These are phyloP conservation scores for Drosophila ananassae DNA, from an alignment of 1,140 invertebrate genomes.

Conservation along the genomic window DNA sequence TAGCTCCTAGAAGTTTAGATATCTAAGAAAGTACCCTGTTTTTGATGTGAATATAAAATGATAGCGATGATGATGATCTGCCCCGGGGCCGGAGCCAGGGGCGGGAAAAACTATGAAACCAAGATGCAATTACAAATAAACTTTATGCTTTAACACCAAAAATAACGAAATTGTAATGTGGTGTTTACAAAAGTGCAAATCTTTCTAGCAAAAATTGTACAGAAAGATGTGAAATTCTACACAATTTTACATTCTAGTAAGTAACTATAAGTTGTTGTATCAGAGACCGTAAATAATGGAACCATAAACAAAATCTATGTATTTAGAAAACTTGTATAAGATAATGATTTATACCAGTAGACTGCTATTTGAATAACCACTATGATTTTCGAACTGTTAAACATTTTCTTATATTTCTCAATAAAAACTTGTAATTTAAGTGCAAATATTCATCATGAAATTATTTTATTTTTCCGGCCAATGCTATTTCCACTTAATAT, in stretches of 20 bases:
- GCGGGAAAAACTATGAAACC: constrained; percentile 46
- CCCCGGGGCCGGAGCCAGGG: constrained; percentile 24
- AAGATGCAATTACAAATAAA: constrained; percentile 66
- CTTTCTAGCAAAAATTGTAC: constrained; percentile 1
- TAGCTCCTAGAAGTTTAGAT: constrained; percentile 51
- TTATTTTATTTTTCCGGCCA: neutral
- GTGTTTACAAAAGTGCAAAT: constrained; percentile 32
- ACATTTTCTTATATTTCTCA: constrained; percentile 3
- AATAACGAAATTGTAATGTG: constrained; percentile 11
- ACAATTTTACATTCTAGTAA: constrained; percentile 6
- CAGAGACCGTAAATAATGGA: constrained; percentile 3
- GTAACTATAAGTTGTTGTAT: constrained; percentile 3
- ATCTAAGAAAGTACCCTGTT: constrained; percentile 60
- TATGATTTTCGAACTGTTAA: constrained; percentile 4
- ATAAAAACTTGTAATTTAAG: constrained; percentile 6
- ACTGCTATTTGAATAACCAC: constrained; percentile 7
- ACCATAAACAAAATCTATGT: neutral
- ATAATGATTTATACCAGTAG: constrained; percentile 3
- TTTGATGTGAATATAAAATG: constrained; percentile 63
- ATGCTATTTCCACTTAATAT: too few relatives aligned
- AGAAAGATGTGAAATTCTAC: neutral
- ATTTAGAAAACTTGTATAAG: constrained; percentile 3
- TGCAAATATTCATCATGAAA: neutral
- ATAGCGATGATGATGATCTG: constrained; percentile 4
- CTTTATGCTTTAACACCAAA: constrained; percentile 59